These are phyloP conservation scores for Campoplex capitator DNA, from an alignment of 2,888 invertebrate species.

Conservation along the genomic window DNA sequence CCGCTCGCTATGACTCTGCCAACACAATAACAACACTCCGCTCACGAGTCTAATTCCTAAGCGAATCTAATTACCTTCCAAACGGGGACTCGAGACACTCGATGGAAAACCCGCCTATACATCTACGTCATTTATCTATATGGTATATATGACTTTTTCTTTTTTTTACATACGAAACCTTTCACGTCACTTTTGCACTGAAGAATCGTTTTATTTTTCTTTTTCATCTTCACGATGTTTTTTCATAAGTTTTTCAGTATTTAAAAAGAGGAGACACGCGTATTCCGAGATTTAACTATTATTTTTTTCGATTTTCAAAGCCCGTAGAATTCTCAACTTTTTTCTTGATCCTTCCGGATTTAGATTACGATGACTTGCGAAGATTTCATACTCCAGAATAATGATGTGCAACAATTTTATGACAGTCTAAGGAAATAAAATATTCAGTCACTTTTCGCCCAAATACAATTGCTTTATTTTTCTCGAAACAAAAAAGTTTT, in stretches of 20 bases:
- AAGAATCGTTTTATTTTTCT: neutral
- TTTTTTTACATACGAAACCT: neutral
- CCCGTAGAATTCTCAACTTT: too few species aligned
- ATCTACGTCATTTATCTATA: neutral
- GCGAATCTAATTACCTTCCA: conserved; percentile 66
- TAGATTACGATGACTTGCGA: too few species aligned
- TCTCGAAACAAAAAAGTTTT: too few species aligned
- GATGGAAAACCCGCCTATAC: conserved; percentile 38
- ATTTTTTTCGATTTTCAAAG: too few species aligned
- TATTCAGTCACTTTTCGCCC: too few species aligned
- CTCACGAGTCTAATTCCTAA: conserved; percentile 84
- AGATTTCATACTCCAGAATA: too few species aligned
- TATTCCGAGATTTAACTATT: too few species aligned
- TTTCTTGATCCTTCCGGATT: too few species aligned
- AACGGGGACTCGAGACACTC: conserved; percentile 65
- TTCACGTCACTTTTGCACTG: neutral
- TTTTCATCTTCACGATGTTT: neutral
- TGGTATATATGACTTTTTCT: neutral
- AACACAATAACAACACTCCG: conserved; percentile 84
- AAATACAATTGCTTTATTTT: too few species aligned
- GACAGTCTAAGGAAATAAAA: too few species aligned
- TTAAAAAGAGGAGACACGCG: neutral
- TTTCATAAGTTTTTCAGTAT: neutral
- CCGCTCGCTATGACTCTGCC: conserved; percentile 88
- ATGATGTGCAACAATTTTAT: too few species aligned